These are phyloP conservation scores for Malurus leucopterus DNA, from an alignment of 2,797 vertebrate genomes.

Conservation along the genomic window DNA sequence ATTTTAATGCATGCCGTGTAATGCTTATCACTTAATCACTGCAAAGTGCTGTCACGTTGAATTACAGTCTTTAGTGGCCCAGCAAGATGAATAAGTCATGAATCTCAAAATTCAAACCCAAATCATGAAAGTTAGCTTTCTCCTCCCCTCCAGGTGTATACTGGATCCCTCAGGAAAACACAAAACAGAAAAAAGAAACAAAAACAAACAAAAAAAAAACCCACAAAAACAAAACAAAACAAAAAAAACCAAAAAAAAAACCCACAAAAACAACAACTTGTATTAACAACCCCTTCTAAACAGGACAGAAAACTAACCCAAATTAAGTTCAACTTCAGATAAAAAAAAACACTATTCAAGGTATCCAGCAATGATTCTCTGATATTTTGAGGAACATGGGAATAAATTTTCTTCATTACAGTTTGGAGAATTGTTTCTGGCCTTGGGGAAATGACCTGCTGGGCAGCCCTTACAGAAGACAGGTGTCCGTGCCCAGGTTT, in stretches of 20 bases:
- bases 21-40: neutral
- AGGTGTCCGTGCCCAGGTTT: neutral
- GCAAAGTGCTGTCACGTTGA: neutral
- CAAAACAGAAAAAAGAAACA: neutral
- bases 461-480: neutral
- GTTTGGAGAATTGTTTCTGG: neutral
- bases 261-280: fast-evolving
- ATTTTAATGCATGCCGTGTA: neutral
- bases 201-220: neutral
- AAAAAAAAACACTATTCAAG: neutral
- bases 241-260: neutral
- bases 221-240: fast-evolving
- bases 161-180: neutral
- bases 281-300: neutral
- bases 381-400: fast-evolving
- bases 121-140: neutral
- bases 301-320: neutral
- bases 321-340: neutral
- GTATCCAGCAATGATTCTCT: neutral
- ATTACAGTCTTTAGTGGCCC: neutral
- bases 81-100: neutral
- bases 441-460: neutral
- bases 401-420: neutral
- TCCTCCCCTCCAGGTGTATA: neutral
- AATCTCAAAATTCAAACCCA: neutral